Evolutionary conservation across 2,888 invertebrate species (phyloP), one percentile per base, ranked within the genome.

Genomic region (Drosophila dives): DNA sequence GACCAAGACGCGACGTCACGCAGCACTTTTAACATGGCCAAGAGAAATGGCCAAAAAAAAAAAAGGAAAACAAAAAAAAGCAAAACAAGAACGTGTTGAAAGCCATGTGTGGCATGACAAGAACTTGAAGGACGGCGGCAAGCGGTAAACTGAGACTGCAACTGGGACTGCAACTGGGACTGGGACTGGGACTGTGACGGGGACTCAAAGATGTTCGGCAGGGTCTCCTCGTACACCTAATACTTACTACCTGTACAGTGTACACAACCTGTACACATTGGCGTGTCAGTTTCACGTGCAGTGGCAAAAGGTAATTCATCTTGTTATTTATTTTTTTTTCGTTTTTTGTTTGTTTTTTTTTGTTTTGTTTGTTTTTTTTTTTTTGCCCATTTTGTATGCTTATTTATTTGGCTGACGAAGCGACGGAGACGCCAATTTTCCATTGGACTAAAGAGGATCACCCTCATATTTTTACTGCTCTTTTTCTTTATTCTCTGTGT

Each of bases 241-340:
- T 53, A 50, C 54, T 49, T 32, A n/a, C 50, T 59, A 36, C 42
- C 51, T 32, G 40, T 29, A 32, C 23, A 45, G 45, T 45, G 45
- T 7, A 55, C n/a, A 56, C 51, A 40, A 61, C 34, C 53, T 54
- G 45, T 34, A 58, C 45, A 67, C 71, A 76, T 77, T 91, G 83
- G 90, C 91, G 90, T 91, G 91, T 89, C 83, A 85, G 82, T 90
- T 86, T 86, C 85, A 81, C 82, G 83, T 91, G 91, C 88, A 86
- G 86, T 90, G 91, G 86, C 90, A 87, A 87, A 83, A 86, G 85
- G 90, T 85, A 90, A 91, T 91, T 84, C 90, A 91, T 91, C 91
- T 86, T 86, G 84, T 90, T 67, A 77, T 75, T 69, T 79, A 63
- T 72, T 26, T 64, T 70, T 67, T 75, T 48, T 11, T 60, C 29